Evolutionary conservation across 1,140 invertebrate species (phyloP), one percentile per base, ranked within the genome.

Genomic region (Drosophila arawakana): DNA sequence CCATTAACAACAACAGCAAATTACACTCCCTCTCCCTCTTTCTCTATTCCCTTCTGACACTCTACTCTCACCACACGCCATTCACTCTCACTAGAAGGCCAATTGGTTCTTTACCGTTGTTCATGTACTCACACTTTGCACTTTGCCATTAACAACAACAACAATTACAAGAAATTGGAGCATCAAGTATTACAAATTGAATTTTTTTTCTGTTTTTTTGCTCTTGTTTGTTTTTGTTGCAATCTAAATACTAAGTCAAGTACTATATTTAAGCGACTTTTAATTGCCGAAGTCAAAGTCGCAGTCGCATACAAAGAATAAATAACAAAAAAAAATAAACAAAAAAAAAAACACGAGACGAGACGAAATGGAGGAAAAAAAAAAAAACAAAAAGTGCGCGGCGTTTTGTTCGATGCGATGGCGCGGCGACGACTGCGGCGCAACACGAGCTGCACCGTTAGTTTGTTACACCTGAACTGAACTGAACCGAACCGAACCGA

Each of bases 401-500:
- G 82, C 76, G 68, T 76, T 30, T 30, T 30, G 74, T 88, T 69
- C 58, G 72, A 15, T 62, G 30, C 83, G 83, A 83, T 73, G 84
- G 76, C 83, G 83, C 82, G 82, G 52, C 72, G 72, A 86, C 83
- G 83, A 86, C 83, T 86, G 83, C 76, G 80, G 79, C 73, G 68
- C 67, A 47, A 62, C 70, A 58, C 70, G 61, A 80, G 77, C 80
- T 88, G 80, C 83, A 88, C 83, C 83, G 83, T 88, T 88, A 88
- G 83, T 84, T 88, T 89, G 83, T 88, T 88, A 89, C 83, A 88
- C 83, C 83, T 89, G 84, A 88, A 67, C 71, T 81, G 44, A 46
- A 71, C 10, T 10, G 39, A 41, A 41, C 9, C 10, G 39, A 41
- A 10, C 39, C 39, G 10, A 41, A 41, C 83, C 80, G 84, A 88